A percentile compares a stretch with the other conserved stretches of the same genome.
Evolutionary conservation across 1,140 invertebrate genomes (phyloP).

Genomic region (Rhagoletis pomonella): DNA sequence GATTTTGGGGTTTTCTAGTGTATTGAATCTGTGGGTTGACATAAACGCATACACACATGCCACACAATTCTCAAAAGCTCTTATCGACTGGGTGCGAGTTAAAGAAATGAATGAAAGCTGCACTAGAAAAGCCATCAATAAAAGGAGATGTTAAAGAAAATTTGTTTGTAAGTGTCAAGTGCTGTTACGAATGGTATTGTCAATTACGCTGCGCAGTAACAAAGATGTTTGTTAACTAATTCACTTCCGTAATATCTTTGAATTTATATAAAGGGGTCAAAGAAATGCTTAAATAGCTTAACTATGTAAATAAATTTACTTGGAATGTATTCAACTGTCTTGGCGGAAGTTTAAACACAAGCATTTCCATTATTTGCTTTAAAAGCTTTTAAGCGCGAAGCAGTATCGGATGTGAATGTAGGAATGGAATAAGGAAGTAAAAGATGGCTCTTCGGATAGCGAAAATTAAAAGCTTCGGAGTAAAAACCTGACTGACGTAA

Average conservation of each 20-base stretch:
- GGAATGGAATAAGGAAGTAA: too few relatives aligned
- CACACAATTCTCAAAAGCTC: background rate
- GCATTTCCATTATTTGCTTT: background rate
- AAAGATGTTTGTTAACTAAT: background rate
- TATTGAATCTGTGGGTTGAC: background rate
- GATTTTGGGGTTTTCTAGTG: background rate
- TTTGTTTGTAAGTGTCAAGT: conserved; percentile 20
- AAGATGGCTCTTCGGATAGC: too few relatives aligned
- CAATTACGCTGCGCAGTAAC: background rate
- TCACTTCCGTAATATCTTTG: background rate
- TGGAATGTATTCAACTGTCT: background rate
- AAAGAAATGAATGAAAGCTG: background rate
- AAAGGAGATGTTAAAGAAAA: conserved; percentile 12
- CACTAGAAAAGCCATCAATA: background rate
- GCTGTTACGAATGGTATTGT: background rate
- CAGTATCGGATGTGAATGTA: background rate
- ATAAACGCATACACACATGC: background rate
- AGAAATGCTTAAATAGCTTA: background rate
- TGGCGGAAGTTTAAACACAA: background rate
- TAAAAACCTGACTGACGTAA: too few relatives aligned
- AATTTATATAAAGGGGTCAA: background rate
- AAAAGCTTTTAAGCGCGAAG: background rate
- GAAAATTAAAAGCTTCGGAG: too few relatives aligned
- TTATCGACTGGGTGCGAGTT: background rate
- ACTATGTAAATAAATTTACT: background rate